Percentiles rank a stretch among this genome's conserved stretches.
Conservation (phyloP, 2,113 vertebrate genomes). For the Phyllopteryx taeniolatus region DNA sequence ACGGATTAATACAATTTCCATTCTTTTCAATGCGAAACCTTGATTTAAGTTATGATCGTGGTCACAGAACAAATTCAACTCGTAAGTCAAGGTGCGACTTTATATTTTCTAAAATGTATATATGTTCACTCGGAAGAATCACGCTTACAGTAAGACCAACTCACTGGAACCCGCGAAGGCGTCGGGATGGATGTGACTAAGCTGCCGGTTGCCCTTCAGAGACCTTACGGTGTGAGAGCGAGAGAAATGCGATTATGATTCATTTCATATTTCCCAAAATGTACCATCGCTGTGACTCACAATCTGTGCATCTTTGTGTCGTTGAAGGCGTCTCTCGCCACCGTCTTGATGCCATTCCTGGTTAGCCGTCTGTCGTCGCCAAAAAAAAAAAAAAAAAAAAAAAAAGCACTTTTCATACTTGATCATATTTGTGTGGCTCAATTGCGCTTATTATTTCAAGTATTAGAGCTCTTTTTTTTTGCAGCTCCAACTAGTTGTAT, state of each 20-base stretch:
- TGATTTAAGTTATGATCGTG: too few species aligned
- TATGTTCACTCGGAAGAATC: constrained; percentile 3
- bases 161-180: constrained; percentile 88
- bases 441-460: constrained; percentile 15
- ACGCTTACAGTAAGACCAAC: constrained; percentile 89
- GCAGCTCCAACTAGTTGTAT: not conserved
- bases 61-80: not conserved
- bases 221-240: constrained; percentile 67
- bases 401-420: not conserved
- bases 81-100: not conserved
- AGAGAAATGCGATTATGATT: not conserved
- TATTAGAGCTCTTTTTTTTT: constrained; percentile 25
- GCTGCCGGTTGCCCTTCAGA: constrained; percentile 84
- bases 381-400: constrained; percentile 22
- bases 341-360: constrained; percentile 89
- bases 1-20: too few species aligned
- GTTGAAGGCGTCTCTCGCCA: constrained; percentile 89
- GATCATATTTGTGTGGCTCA: constrained; percentile 29
- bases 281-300: constrained; percentile 70
- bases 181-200: constrained; percentile 80
- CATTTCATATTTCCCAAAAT: not conserved
- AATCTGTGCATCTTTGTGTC: constrained; percentile 86
- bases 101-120: not conserved
- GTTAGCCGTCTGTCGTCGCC: constrained; percentile 82
- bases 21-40: too few species aligned